Percentiles rank a stretch among this genome's conserved stretches.
Evolutionary conservation across 2,113 vertebrate species (phyloP).

Genomic region (Ia io): DNA sequence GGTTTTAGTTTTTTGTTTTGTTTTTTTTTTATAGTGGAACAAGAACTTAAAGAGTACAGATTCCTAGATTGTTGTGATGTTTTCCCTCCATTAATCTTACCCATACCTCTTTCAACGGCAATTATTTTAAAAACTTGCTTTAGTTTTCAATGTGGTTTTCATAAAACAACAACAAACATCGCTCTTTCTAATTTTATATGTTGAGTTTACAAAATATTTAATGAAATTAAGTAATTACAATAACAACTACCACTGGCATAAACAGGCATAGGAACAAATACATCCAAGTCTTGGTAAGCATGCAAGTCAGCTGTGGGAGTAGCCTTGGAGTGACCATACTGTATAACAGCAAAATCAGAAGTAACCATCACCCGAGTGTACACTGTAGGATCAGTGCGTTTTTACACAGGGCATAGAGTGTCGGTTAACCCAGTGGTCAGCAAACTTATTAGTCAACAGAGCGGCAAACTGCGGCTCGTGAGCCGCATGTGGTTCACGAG

Average conservation of each 20-base stretch:
- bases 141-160: constrained; percentile 36
- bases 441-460: no score
- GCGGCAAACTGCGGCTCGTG: no score
- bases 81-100: background rate
- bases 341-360: background rate
- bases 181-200: background rate
- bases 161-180: background rate
- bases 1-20: background rate
- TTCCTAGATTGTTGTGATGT: background rate
- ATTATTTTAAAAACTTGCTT: background rate
- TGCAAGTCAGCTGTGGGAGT: background rate
- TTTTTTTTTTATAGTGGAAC: constrained; percentile 30
- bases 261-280: background rate
- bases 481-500: no score
- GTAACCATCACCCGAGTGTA: background rate
- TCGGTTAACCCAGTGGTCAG: background rate
- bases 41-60: constrained; percentile 37
- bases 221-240: constrained; percentile 6
- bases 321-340: background rate
- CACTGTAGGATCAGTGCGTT: background rate
- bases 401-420: background rate
- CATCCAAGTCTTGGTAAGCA: background rate
- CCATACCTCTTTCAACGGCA: background rate
- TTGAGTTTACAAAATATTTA: constrained; percentile 38
- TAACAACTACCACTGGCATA: background rate